A percentile compares a stretch with the other conserved stretches of the same genome.
These are phyloP conservation scores for Pseudopleuronectes americanus DNA, from an alignment of 2,797 vertebrate genomes.

Conservation along the genomic window DNA sequence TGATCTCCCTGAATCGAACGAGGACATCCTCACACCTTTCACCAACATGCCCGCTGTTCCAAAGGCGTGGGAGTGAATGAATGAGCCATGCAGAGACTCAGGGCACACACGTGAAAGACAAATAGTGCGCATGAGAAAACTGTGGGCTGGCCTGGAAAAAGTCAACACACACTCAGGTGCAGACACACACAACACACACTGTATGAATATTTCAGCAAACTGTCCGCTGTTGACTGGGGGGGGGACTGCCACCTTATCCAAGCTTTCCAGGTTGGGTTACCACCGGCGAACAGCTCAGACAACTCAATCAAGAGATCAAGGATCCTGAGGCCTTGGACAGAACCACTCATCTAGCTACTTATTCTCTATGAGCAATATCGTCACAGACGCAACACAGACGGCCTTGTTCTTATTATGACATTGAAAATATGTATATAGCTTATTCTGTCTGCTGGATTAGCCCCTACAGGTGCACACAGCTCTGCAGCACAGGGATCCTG, in stretches of 20 bases:
- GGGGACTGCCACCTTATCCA: constrained; percentile 83
- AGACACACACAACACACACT: constrained; percentile 21
- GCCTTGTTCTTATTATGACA: neutral
- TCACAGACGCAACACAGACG: neutral
- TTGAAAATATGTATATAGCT: neutral
- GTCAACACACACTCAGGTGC: constrained; percentile 48
- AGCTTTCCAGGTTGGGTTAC: constrained; percentile 76
- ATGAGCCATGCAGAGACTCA: constrained; percentile 34
- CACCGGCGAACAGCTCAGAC: constrained; percentile 29
- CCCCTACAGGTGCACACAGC: neutral
- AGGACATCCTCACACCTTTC: constrained; percentile 12
- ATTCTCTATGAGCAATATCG: constrained; percentile 1
- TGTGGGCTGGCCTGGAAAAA: constrained; percentile 42
- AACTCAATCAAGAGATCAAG: constrained; percentile 65
- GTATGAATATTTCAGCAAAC: constrained; percentile 84
- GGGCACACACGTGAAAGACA: constrained; percentile 60
- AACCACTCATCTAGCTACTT: neutral
- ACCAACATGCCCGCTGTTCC: constrained; percentile 19
- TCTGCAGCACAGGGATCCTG: neutral
- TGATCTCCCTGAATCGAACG: neutral
- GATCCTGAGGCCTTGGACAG: neutral
- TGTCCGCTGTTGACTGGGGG: constrained; percentile 76
- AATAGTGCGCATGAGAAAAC: constrained; percentile 64
- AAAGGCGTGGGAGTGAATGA: constrained; percentile 42
- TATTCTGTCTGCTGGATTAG: neutral